Evolutionary conservation across 2,113 vertebrate genomes (phyloP).

Genomic region (Oenanthe melanoleuca): DNA sequence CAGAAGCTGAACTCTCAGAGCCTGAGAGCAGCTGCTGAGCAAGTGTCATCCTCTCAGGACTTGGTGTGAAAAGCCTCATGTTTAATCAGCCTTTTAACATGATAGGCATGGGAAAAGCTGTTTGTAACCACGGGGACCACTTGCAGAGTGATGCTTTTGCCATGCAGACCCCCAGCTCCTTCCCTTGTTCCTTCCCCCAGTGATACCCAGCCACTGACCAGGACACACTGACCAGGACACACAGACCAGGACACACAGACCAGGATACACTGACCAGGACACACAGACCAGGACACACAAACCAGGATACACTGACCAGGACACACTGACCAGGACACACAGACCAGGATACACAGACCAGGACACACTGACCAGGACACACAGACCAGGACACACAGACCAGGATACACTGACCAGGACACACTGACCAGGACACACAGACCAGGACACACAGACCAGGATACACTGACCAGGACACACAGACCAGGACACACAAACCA

Average conservation of each 20-base stretch:
- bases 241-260: too few species aligned
- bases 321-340: too few species aligned
- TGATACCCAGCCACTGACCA: background rate
- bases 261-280: too few species aligned
- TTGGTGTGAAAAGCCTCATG: slow-evolving; percentile 1
- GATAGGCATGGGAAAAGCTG: background rate
- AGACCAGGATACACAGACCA: too few species aligned
- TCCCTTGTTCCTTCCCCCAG: background rate
- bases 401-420: too few species aligned
- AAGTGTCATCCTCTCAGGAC: slow-evolving; percentile 42
- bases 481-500: background rate
- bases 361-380: too few species aligned
- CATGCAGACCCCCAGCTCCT: background rate
- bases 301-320: too few species aligned
- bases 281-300: too few species aligned
- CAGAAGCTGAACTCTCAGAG: background rate
- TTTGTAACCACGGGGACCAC: background rate
- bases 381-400: too few species aligned
- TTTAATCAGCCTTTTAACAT: background rate
- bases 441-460: too few species aligned
- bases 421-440: too few species aligned
- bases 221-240: background rate
- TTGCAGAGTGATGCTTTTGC: background rate
- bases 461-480: too few species aligned
- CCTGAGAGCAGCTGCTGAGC: slow-evolving; percentile 50